phyloP scores from a whole-genome alignment of 2,888 invertebrate species.

The Meteorus colon region DNA sequence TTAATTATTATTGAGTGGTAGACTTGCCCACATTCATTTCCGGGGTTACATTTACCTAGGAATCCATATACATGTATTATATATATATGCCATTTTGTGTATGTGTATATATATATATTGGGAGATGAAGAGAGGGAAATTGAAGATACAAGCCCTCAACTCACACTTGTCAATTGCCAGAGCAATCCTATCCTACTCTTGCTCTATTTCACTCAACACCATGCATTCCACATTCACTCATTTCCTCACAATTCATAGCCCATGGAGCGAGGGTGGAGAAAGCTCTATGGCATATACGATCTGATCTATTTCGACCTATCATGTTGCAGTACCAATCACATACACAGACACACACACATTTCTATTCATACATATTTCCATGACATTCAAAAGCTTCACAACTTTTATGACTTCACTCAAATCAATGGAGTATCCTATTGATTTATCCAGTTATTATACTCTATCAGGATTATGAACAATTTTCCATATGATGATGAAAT shows the following conservation, averaged over 20 bases:
- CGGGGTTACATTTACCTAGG: not conserved
- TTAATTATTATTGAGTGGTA: conserved; percentile 58
- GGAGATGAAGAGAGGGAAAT: not conserved
- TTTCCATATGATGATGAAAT: no score
- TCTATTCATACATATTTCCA: not conserved
- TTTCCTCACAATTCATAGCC: conserved; percentile 6
- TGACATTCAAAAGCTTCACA: conserved; percentile 27
- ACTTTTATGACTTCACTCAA: not conserved
- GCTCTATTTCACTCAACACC: conserved; percentile 39
- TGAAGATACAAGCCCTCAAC: conserved; percentile 14
- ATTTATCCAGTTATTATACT: not conserved
- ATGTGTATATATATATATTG: conserved; percentile 18
- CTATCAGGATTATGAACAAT: no score
- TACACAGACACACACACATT: not conserved
- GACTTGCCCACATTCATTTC: conserved; percentile 43
- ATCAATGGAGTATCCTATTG: not conserved
- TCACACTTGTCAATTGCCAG: conserved; percentile 47
- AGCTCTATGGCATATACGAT: conserved; percentile 7
- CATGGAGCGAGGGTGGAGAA: not conserved
- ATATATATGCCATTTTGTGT: not conserved
- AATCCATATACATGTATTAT: not conserved
- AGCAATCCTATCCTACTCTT: conserved; percentile 3
- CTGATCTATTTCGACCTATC: conserved; percentile 33
- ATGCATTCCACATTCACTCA: conserved; percentile 22
- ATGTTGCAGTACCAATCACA: conserved; percentile 1